Evolutionary conservation across 2,888 invertebrate species (phyloP).

Genomic region (Drosophila antonietae): DNA sequence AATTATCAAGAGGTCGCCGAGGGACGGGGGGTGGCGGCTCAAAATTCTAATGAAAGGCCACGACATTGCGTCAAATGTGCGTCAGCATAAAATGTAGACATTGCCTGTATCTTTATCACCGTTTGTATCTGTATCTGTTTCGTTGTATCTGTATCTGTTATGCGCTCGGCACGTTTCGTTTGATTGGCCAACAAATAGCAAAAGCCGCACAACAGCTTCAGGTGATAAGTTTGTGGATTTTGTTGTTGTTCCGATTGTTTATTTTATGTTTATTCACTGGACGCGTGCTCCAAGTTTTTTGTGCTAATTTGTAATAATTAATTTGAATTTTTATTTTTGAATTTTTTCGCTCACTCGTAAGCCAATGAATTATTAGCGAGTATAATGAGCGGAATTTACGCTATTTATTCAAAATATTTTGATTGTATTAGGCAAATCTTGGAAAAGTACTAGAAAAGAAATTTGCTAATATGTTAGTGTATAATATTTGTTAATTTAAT

Average conservation of each 20-base stretch:
- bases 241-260: conserved; percentile 41
- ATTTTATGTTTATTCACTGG: conserved; percentile 45
- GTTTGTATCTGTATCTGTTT: conserved; percentile 5
- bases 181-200: conserved; percentile 54
- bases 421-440: conserved; percentile 8
- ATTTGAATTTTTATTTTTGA: conserved; percentile 42
- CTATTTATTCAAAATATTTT: conserved; percentile 10
- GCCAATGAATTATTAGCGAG: conserved; percentile 55
- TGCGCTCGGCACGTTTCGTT: conserved; percentile 35
- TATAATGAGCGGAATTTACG: conserved; percentile 22
- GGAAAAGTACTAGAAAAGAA: conserved; percentile 14
- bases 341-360: neutral
- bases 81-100: conserved; percentile 67
- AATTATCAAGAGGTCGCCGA: conserved; percentile 40
- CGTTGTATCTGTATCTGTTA: conserved; percentile 1
- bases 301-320: conserved; percentile 73
- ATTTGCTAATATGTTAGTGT: neutral
- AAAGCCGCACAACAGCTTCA: conserved; percentile 33
- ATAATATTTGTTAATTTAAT: neutral
- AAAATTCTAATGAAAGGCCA: conserved; percentile 37
- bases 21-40: neutral
- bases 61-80: conserved; percentile 57
- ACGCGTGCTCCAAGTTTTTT: conserved; percentile 58
- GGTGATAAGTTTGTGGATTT: conserved; percentile 48
- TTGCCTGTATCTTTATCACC: conserved; percentile 12